phyloP scores from a whole-genome alignment of 1,140 invertebrate species.

The Teleogryllus occipitalis region DNA sequence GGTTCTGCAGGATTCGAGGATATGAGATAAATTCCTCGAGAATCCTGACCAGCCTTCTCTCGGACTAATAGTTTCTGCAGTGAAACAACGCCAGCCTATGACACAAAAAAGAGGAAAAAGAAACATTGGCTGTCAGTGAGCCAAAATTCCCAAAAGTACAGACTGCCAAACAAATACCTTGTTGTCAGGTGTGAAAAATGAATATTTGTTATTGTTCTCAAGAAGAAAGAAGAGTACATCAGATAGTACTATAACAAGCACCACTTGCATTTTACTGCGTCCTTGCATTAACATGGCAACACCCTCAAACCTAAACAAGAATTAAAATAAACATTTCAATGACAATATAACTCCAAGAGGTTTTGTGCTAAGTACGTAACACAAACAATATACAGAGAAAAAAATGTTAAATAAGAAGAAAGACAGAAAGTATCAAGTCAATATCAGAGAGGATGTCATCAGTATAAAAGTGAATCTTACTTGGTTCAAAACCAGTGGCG shows the following conservation, averaged over 20 bases:
- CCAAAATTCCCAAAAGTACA: background rate
- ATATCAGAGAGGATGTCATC: too few relatives aligned
- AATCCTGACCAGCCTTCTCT: slow-evolving; percentile 85
- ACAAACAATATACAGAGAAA: too few relatives aligned
- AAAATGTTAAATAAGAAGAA: too few relatives aligned
- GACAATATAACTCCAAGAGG: too few relatives aligned
- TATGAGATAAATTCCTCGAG: slow-evolving; percentile 80
- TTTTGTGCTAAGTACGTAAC: too few relatives aligned
- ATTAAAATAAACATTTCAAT: too few relatives aligned
- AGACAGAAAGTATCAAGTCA: too few relatives aligned
- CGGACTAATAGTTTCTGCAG: slow-evolving; percentile 83
- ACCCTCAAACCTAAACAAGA: slow-evolving; percentile 62
- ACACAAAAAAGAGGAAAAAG: slow-evolving; percentile 26
- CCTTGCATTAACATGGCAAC: slow-evolving; percentile 76
- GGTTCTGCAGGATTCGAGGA: slow-evolving; percentile 76
- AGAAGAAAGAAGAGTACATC: slow-evolving; percentile 86
- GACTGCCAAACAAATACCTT: slow-evolving; percentile 44
- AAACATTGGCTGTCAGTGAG: background rate
- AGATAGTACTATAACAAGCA: slow-evolving; percentile 80
- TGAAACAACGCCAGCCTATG: slow-evolving; percentile 78
- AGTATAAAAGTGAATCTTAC: too few relatives aligned
- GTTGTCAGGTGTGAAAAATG: slow-evolving; percentile 79
- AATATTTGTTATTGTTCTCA: slow-evolving; percentile 72
- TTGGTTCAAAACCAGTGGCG: too few relatives aligned
- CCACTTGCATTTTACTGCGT: slow-evolving; percentile 69